Evolutionary conservation across 2,888 invertebrate species (phyloP), one percentile per base, ranked within the genome.

Genomic region (Parnassius orleans): DNA sequence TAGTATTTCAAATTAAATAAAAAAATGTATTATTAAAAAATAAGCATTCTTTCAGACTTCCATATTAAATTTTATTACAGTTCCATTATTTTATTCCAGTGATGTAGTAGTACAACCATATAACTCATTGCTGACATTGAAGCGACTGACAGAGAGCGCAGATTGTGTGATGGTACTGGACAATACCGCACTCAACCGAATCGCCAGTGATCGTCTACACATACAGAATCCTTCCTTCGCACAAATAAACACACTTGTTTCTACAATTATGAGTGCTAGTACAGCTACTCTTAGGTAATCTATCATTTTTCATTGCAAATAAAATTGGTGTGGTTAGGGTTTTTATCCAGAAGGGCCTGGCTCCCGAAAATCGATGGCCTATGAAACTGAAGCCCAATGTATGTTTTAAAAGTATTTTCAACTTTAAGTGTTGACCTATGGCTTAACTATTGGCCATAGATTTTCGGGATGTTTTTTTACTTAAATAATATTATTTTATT

Each of bases 261-360:
- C 98, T 11, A 99, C 98, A 3, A 99, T 99, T 58, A 99, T 99
- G 99, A 98, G 98, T 44, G 98, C 98, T 46, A 97, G 98, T 71
- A 99, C 99, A 0, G 97, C 99, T 10, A 99, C 99, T 2, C 91
- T 98, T 48, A 94, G 98, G 94, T 94, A 83, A 10, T 12, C 7
- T n/a, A 10, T 33, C 14, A 14, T 7, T 41, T 12, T 41, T 48
- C n/a, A 46, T n/a, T 46, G 33, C 7, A 33, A 33, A 33, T 46
- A n/a, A 12, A 2, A n/a, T 11, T 12, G 12, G 46, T n/a, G 46
- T 46, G 12, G 12, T 46, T 11, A 46, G 11, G 2, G 11, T 46
- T 10, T 46, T 12, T 19, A 19, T 19, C 19, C 19, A 19, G 19
- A 19, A 19, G 19, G 19, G 19, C 19, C 19, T 19, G 19, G 19